Evolutionary conservation across 2,797 vertebrate species (phyloP).

Genomic region (Caiman crocodilus): DNA sequence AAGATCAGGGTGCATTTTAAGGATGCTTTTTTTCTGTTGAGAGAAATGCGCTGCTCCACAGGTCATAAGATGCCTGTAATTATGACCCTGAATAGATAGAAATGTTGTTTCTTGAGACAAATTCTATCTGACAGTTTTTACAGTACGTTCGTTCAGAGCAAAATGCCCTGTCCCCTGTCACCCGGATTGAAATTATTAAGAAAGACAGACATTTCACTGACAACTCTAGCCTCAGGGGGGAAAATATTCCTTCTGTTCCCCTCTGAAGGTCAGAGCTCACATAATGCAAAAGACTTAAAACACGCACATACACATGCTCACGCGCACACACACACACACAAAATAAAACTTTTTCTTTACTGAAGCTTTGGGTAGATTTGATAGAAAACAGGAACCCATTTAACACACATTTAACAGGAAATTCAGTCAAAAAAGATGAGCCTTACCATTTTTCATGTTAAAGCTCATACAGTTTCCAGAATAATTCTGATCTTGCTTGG

Average conservation of each 20-base stretch:
- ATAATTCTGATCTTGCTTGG: no score
- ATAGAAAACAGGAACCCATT: background rate
- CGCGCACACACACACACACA: background rate
- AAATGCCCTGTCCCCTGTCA: constrained; percentile 79
- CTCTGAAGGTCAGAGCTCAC: constrained; percentile 80
- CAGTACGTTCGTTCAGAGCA: constrained; percentile 77
- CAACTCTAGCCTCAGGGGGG: constrained; percentile 69
- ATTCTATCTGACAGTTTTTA: constrained; percentile 82
- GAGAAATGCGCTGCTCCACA: constrained; percentile 60
- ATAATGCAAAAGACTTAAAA: constrained; percentile 67
- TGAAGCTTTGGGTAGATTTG: background rate
- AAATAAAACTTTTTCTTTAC: constrained; percentile 22
- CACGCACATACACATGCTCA: constrained; percentile 28
- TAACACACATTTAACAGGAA: rapidly evolving
- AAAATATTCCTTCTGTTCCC: constrained; percentile 79
- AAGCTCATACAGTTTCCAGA: background rate
- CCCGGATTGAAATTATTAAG: constrained; percentile 82
- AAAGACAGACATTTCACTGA: constrained; percentile 78
- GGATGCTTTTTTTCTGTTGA: background rate
- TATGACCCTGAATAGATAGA: constrained; percentile 61
- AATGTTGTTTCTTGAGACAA: constrained; percentile 76
- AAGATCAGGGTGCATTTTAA: constrained; percentile 41
- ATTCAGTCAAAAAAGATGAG: background rate
- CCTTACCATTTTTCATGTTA: background rate
- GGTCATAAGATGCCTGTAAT: constrained; percentile 66